Base-by-base conservation (phyloP, 2,888 invertebrate species). In the Athetis lepigone region DNA sequence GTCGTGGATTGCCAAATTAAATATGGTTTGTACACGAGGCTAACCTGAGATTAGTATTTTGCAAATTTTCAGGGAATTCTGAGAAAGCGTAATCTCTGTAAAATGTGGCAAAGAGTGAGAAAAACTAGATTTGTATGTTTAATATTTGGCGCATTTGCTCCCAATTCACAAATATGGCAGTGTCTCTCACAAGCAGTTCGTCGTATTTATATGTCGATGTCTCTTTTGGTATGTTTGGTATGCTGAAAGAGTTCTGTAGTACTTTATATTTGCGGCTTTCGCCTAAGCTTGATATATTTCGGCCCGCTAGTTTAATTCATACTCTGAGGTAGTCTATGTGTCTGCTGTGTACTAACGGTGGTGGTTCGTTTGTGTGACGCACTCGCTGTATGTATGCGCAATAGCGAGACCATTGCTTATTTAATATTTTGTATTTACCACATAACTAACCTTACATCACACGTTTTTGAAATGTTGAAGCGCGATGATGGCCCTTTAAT, bases 341-440 rank as follows among this genome's bases (percentile, higher is more conserved):
- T 70, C 54, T 72, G 65, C 54, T 72, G 65, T 64, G 62, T 76
- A 74, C 68, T 68, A 66, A 77, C 74, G 75, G 74, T 60, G 77
- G 70, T 39, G 66, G 66, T 78, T 77, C 61, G 75, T 78, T 47
- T 57, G 70, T 70, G 74, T 85, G 85, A 86, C 80, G 85, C 79
- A 79, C 65, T 58, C 61, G 13, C 42, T 59, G 66, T 55, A 64
- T 77, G 80, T 80, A 68, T 77, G 80, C 69, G 75, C 62, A 61
- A 64, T 70, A 62, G 66, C 58, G 57, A 68, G 61, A 65, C 52
- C 52, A 77, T 63, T 67, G 66, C 73, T 67, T 66, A 61, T 70
- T 68, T 70, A 62, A 70, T 66, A 68, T 70, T 66, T 70, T 62
- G 66, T 66, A 68, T 80, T 65, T 76, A 69, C 64, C 59, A 64